Conservation (phyloP, 2,113 vertebrate species). For the Carollia perspicillata region DNA sequence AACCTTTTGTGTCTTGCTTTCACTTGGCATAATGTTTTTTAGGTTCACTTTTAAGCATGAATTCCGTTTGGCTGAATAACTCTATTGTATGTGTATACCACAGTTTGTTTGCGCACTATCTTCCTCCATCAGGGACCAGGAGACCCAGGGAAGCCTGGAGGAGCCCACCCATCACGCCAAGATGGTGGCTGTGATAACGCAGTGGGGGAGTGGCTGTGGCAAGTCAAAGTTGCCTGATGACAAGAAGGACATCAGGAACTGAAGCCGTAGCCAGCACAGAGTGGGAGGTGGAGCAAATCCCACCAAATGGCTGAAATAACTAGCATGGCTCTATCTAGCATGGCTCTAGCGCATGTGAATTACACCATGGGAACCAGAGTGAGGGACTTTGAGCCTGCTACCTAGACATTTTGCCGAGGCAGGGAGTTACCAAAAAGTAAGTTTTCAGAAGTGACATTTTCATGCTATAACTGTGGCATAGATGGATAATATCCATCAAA, state of each 20-base stretch:
- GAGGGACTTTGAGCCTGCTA: neutral
- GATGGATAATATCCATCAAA: neutral
- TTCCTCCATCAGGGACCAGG: neutral
- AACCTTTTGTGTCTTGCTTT: neutral
- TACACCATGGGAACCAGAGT: neutral
- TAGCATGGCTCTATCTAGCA: neutral
- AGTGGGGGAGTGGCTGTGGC: neutral
- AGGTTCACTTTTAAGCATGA: neutral
- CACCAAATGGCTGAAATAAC: neutral
- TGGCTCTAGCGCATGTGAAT: neutral
- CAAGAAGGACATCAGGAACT: neutral
- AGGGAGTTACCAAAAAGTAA: neutral
- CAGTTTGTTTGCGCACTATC: neutral
- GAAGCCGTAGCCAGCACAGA: neutral
- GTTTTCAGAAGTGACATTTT: neutral
- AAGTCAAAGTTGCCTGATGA: neutral
- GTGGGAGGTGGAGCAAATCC: neutral
- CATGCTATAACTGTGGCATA: neutral
- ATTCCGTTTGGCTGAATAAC: neutral
- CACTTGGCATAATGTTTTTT: neutral
- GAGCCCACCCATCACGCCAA: neutral
- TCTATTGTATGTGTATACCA: neutral
- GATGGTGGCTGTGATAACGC: neutral
- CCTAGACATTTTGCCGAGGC: neutral
- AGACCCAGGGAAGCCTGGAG: neutral